Conservation (phyloP, 2,113 vertebrate species). For the Vulpes ferrilata region DNA sequence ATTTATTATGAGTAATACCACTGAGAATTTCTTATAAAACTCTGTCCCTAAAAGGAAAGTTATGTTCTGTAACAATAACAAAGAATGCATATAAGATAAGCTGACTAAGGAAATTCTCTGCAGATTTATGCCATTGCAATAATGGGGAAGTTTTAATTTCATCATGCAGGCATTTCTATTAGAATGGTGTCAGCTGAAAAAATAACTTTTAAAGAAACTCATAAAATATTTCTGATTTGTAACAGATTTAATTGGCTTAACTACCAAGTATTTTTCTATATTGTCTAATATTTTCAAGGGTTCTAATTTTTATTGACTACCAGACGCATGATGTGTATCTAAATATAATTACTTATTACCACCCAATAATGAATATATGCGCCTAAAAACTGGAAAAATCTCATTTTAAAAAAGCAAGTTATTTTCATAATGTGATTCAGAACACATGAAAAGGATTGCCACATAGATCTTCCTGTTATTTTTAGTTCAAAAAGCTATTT, state of each 20-base stretch:
- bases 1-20: conserved; percentile 49
- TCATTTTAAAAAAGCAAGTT: background rate
- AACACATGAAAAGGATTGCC: background rate
- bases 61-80: conserved; percentile 61
- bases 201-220: conserved; percentile 57
- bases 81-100: conserved; percentile 72
- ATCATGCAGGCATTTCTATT: conserved; percentile 60
- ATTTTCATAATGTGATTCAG: background rate
- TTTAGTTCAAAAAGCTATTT: background rate
- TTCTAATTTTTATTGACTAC: conserved; percentile 14
- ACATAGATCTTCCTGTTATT: background rate
- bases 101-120: conserved; percentile 45
- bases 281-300: conserved; percentile 41
- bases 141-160: conserved; percentile 42
- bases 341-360: background rate
- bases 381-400: conserved; percentile 30
- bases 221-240: conserved; percentile 45
- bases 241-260: conserved; percentile 41
- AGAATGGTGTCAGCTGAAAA: conserved; percentile 63
- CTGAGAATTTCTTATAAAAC: conserved; percentile 73
- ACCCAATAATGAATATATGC: background rate
- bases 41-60: conserved; percentile 76
- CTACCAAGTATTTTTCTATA: conserved; percentile 42
- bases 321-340: background rate
- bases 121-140: conserved; percentile 71